Base-by-base conservation (phyloP, 2,113 vertebrate genomes). In the Cygnus atratus region DNA sequence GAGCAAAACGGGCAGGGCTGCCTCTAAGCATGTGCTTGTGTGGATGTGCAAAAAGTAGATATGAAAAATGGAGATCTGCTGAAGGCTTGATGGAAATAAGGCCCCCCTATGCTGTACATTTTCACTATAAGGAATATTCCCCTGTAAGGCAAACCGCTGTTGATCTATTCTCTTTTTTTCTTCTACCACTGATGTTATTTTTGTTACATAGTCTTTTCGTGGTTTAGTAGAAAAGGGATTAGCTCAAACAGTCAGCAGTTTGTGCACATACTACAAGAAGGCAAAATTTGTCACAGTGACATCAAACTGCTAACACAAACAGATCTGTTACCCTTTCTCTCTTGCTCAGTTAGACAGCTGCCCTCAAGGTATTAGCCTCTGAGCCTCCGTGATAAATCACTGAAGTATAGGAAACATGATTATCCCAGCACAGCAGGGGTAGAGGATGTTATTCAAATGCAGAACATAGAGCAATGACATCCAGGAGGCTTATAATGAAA, bases 381-480 rank as follows among this genome's bases (percentile, higher is more conserved):
- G 77, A 92, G 84, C 55, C 74, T 94, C 58, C 67, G 62, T 94
- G 46, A 97, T 92, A 90, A 94, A 96, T 77, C 87, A 97, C 65
- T 46, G 90, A 59, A 4, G 2, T 48, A 54, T 9, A 71, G 58
- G 73, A 96, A 91, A 94, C n/a, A 28, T 83, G 59, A 73, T 94
- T 43, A 94, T 95, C 43, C 71, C 74, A 81, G 72, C 16, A 67
- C 0, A 68, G 76, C 77, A 84, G 80, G 86, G 71, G 59, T 7
- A 80, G 46, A 81, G 62, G 41, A 70, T 66, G 62, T 41, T 86
- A 68, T 82, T 95, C 75, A 92, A 81, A 85, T 63, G 94, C 75
- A 82, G 95, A 93, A 80, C 92, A 96, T 55, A 67, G 96, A 95
- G 96, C 92, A 95, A 83, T 80, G 96, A 91, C 89, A 92, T 95